A percentile compares a stretch with the other conserved stretches of the same genome.
phyloP scores from a whole-genome alignment of 2,113 vertebrate genomes.

The Bettongia penicillata region DNA sequence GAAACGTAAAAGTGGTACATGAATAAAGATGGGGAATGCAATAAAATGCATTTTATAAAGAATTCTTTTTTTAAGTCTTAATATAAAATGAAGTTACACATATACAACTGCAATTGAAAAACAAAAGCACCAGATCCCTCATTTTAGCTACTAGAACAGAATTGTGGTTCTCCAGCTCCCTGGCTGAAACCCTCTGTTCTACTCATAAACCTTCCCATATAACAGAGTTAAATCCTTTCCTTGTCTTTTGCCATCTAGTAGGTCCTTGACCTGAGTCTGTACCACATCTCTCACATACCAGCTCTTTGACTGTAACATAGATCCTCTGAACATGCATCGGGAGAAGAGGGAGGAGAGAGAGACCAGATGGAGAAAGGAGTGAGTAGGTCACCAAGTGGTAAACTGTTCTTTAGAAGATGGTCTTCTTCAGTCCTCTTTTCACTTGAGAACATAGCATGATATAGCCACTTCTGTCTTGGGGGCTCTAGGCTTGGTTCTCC shows the following conservation, averaged over 20 bases:
- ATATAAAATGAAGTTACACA: constrained; percentile 1
- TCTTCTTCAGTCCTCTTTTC: constrained; percentile 22
- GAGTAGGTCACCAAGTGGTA: not conserved
- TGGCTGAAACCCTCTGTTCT: not conserved
- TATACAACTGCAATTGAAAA: not conserved
- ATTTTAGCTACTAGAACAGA: not conserved
- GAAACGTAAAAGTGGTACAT: not conserved
- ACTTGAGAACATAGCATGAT: not conserved
- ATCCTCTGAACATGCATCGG: not conserved
- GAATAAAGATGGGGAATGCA: not conserved
- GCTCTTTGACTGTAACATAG: rapidly evolving
- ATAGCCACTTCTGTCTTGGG: not conserved
- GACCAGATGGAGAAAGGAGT: not conserved
- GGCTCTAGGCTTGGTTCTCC: not conserved
- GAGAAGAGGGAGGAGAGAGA: not conserved
- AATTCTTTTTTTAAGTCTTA: not conserved
- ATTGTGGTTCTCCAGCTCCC: not conserved
- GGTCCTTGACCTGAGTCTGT: not conserved
- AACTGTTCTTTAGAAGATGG: not conserved
- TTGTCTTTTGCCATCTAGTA: not conserved
- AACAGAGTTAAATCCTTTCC: not conserved
- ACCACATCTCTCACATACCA: not conserved
- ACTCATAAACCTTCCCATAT: not conserved
- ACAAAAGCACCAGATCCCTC: not conserved
- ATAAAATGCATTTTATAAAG: not conserved